These are phyloP conservation scores for Tricholaema leucomelas DNA, from an alignment of 2,113 vertebrate species.

Conservation along the genomic window DNA sequence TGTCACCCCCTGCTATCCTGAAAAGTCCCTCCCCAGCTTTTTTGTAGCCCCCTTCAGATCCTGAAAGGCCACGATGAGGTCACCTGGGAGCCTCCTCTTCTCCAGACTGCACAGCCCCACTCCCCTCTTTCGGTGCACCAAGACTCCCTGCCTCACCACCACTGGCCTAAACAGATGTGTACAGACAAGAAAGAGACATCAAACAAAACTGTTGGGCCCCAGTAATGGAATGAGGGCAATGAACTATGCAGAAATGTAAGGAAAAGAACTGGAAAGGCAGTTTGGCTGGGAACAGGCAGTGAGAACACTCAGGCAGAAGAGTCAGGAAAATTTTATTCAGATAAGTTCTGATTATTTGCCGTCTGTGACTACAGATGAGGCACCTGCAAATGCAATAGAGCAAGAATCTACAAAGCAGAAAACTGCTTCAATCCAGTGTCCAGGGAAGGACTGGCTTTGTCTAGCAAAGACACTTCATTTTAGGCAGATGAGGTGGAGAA, in stretches of 20 bases:
- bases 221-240: constrained; percentile 36
- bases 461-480: not conserved
- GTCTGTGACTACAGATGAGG: constrained; percentile 18
- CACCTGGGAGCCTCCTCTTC: too few species aligned
- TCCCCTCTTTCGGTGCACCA: not conserved
- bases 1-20: too few species aligned
- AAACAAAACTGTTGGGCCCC: not conserved
- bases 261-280: constrained; percentile 50
- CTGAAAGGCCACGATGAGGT: too few species aligned
- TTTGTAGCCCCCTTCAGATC: too few species aligned
- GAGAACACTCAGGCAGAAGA: constrained; percentile 24
- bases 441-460: not conserved
- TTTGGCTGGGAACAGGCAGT: constrained; percentile 34
- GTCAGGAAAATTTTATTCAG: constrained; percentile 59
- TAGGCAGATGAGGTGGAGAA: not conserved
- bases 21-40: too few species aligned
- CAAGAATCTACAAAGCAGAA: constrained; percentile 57
- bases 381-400: constrained; percentile 66
- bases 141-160: not conserved
- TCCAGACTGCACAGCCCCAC: too few species aligned
- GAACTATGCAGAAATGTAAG: constrained; percentile 22
- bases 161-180: not conserved
- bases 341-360: constrained; percentile 45
- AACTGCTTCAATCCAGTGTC: not conserved
- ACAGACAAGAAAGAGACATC: not conserved